Evolutionary conservation across 92 coral and sea anemone species (phyloP).

Genomic region (Scolanthus callimorphus): DNA sequence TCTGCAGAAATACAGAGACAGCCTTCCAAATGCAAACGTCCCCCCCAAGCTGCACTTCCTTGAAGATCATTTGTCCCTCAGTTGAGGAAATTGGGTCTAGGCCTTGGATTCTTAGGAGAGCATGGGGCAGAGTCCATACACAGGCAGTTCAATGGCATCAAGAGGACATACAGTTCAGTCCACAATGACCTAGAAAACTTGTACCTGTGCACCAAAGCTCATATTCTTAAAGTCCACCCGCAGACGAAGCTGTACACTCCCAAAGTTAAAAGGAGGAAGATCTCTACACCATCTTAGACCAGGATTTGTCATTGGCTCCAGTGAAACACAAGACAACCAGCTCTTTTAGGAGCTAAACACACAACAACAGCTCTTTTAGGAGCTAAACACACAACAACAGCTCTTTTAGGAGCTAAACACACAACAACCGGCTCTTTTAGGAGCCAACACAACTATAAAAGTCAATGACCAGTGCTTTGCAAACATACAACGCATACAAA

Average conservation of each 20-base stretch:
- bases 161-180: not conserved
- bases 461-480: too few relatives aligned
- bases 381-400: too few relatives aligned
- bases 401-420: too few relatives aligned
- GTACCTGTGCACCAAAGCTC: not conserved
- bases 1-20: not conserved
- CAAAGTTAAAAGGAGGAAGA: not conserved
- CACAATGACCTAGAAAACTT: not conserved
- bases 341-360: too few relatives aligned
- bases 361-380: too few relatives aligned
- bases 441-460: too few relatives aligned
- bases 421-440: too few relatives aligned
- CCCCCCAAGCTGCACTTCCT: not conserved
- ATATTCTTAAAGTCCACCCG: not conserved
- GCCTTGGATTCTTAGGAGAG: not conserved
- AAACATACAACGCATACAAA: too few relatives aligned
- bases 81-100: too few relatives aligned
- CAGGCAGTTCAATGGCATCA: not conserved
- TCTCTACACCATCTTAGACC: not conserved
- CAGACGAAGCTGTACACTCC: not conserved
- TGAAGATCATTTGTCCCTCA: too few relatives aligned
- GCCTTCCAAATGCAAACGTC: not conserved
- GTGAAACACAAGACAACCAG: too few relatives aligned
- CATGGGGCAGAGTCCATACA: not conserved
- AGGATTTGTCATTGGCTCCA: too few relatives aligned